Conservation (phyloP, 2,113 vertebrate species). For the Alouatta palliata region DNA sequence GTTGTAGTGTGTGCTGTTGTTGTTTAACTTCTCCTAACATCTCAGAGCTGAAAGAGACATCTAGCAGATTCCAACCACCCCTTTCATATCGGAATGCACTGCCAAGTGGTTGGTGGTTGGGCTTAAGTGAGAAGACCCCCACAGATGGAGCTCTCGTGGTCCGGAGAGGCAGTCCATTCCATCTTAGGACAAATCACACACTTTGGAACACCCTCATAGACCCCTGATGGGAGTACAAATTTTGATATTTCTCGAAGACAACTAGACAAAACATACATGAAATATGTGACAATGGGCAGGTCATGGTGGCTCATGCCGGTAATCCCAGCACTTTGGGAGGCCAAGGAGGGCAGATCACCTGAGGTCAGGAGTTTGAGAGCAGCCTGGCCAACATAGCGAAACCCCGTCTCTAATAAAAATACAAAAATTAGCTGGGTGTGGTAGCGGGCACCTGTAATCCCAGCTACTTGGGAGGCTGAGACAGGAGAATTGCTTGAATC, state of each 20-base stretch:
- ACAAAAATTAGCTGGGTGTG: no score
- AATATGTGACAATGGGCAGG: no score
- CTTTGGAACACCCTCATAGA: rapidly evolving
- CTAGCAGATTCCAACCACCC: rapidly evolving
- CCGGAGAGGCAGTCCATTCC: rapidly evolving
- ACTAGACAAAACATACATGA: rapidly evolving
- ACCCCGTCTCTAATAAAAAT: no score
- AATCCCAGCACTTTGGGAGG: no score
- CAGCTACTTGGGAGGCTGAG: no score
- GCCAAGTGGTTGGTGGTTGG: rapidly evolving
- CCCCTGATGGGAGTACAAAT: rapidly evolving
- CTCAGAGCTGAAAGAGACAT: neutral
- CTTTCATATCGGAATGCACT: rapidly evolving
- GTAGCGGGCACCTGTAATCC: no score
- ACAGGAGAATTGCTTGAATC: no score
- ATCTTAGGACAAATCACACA: rapidly evolving
- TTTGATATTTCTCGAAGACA: neutral
- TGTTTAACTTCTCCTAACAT: neutral
- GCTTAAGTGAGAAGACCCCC: rapidly evolving
- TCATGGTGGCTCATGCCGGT: no score
- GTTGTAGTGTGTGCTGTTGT: neutral
- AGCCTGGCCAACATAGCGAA: no score
- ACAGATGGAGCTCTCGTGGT: rapidly evolving
- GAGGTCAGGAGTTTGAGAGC: no score
- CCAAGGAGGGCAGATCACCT: no score